Evolutionary conservation across 2,888 invertebrate genomes (phyloP).

Genomic region (Asteroscopus sphinx): DNA sequence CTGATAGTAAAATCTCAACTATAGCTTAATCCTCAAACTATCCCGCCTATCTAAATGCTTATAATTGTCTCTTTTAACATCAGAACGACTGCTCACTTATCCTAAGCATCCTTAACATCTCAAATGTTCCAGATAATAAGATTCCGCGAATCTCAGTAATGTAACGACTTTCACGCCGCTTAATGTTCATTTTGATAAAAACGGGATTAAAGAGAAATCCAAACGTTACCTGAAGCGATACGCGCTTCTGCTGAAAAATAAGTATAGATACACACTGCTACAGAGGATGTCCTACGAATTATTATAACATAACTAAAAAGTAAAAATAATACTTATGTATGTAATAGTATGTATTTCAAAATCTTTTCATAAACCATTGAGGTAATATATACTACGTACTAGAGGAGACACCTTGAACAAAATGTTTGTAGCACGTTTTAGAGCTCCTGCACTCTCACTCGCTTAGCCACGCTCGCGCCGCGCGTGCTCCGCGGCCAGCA

Average conservation of each 20-base stretch:
- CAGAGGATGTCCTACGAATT: neutral
- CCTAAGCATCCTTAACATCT: conserved; percentile 26
- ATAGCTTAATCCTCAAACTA: too few relatives aligned
- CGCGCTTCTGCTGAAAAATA: conserved; percentile 30
- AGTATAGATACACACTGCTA: conserved; percentile 30
- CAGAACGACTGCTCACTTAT: conserved; percentile 26
- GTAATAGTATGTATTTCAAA: too few relatives aligned
- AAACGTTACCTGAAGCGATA: conserved; percentile 51
- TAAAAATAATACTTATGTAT: too few relatives aligned
- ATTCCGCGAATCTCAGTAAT: conserved; percentile 35
- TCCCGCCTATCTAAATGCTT: conserved; percentile 18
- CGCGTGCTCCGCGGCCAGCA: too few relatives aligned
- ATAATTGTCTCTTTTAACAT: conserved; percentile 20
- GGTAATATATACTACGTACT: too few relatives aligned
- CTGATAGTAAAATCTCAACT: too few relatives aligned
- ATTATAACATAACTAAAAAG: neutral
- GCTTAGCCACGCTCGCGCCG: too few relatives aligned
- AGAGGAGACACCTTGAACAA: too few relatives aligned
- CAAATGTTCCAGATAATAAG: conserved; percentile 31
- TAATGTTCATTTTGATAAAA: conserved; percentile 56
- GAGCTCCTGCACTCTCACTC: too few relatives aligned
- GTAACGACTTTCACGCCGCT: conserved; percentile 28
- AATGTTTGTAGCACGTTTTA: too few relatives aligned
- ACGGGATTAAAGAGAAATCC: conserved; percentile 50
- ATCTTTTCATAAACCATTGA: too few relatives aligned